A percentile compares a stretch with the other conserved stretches of the same genome.
phyloP scores from a whole-genome alignment of 2,888 invertebrate species.

The Pollenia labialis region DNA sequence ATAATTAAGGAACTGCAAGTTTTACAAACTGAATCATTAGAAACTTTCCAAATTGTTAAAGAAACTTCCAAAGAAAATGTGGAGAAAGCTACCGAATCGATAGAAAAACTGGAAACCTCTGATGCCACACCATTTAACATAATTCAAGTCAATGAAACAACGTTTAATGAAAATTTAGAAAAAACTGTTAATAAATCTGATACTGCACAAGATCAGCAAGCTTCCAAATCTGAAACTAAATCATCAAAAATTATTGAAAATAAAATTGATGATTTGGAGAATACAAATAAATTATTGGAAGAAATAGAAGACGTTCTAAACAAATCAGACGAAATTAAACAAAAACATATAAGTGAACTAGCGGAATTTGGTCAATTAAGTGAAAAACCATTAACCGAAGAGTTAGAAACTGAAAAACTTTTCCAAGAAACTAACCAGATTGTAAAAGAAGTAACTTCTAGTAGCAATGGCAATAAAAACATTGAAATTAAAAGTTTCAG shows the following conservation, averaged over 20 bases:
- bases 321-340: conserved; percentile 75
- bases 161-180: background rate
- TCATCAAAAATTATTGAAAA: background rate
- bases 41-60: background rate
- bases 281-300: conserved; percentile 70
- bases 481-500: background rate
- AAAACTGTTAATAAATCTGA: background rate
- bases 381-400: conserved; percentile 55
- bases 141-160: background rate
- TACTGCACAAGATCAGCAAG: background rate
- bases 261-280: conserved; percentile 35
- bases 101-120: too few species aligned
- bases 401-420: conserved; percentile 54
- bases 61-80: background rate
- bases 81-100: background rate
- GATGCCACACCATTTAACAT: too few species aligned
- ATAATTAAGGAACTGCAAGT: background rate
- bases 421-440: conserved; percentile 11
- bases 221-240: background rate
- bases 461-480: background rate
- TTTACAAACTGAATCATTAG: background rate
- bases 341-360: conserved; percentile 62
- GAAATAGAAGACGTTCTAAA: conserved; percentile 76
- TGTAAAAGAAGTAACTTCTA: background rate
- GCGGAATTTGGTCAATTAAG: conserved; percentile 1